phyloP scores from a whole-genome alignment of 1,140 invertebrate species.

The Drosophila burlai region DNA sequence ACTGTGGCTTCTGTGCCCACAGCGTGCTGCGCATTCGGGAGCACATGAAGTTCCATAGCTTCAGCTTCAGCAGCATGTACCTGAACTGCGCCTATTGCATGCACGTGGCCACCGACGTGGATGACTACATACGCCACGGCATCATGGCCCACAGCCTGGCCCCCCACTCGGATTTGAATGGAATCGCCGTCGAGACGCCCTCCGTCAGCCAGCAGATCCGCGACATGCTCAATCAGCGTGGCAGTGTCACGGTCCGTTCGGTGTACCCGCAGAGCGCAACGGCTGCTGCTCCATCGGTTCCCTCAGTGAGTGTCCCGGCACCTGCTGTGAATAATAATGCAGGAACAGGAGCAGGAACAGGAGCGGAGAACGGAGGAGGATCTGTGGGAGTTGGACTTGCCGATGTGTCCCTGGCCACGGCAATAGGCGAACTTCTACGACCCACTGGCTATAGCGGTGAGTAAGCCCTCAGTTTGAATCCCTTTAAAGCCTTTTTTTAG shows the following conservation, averaged over 20 bases:
- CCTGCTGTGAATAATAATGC: not conserved
- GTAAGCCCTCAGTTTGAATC: not conserved
- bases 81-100: conserved; percentile 55
- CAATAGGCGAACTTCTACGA: conserved; percentile 18
- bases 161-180: conserved; percentile 29
- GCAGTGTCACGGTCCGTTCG: not conserved
- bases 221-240: conserved; percentile 32
- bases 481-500: not conserved
- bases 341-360: not conserved
- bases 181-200: no score
- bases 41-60: conserved; percentile 65
- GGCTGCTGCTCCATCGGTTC: not conserved
- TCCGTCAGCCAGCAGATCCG: conserved; percentile 51
- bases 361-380: not conserved
- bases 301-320: no score
- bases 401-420: not conserved
- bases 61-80: conserved; percentile 40
- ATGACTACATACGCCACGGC: conserved; percentile 59
- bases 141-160: conserved; percentile 49
- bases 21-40: conserved; percentile 54
- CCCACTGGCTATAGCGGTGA: conserved; percentile 47
- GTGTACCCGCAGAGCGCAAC: fast-evolving
- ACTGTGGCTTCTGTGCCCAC: conserved; percentile 50
- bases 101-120: conserved; percentile 39
- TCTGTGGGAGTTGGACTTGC: not conserved